These are phyloP conservation scores for Harpagifer antarcticus DNA, from an alignment of 2,797 vertebrate genomes.

Conservation along the genomic window DNA sequence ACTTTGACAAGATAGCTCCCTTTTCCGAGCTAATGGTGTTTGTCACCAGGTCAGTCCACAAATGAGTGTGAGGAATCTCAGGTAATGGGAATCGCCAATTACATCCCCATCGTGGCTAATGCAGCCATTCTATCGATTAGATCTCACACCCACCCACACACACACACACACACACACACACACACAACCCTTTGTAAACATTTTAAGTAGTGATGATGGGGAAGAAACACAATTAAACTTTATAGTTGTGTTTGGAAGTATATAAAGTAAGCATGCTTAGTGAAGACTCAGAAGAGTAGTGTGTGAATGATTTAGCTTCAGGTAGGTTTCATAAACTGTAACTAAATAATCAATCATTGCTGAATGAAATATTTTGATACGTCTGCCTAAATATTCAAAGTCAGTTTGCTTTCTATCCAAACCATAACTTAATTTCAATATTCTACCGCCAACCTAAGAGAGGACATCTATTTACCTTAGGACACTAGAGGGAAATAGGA, in stretches of 20 bases:
- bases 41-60: constrained; percentile 70
- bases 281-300: neutral
- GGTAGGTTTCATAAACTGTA: neutral
- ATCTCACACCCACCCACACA: neutral
- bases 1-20: neutral
- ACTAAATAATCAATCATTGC: neutral
- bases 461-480: constrained; percentile 23
- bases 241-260: constrained; percentile 6
- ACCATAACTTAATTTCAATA: constrained; percentile 19
- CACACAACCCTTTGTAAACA: constrained; percentile 1
- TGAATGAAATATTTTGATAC: neutral
- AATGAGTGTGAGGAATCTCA: constrained; percentile 63
- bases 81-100: constrained; percentile 44
- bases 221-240: constrained; percentile 20
- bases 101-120: constrained; percentile 12
- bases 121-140: constrained; percentile 19
- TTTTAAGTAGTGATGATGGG: constrained; percentile 31
- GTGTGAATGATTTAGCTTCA: neutral
- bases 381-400: neutral
- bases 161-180: constrained; percentile 12
- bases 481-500: constrained; percentile 41
- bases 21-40: constrained; percentile 44
- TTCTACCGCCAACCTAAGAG: constrained; percentile 7
- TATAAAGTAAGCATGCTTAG: neutral
- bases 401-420: constrained; percentile 22